Base-by-base conservation (phyloP, 1,140 invertebrate genomes). In the Copidosoma floridanum region DNA sequence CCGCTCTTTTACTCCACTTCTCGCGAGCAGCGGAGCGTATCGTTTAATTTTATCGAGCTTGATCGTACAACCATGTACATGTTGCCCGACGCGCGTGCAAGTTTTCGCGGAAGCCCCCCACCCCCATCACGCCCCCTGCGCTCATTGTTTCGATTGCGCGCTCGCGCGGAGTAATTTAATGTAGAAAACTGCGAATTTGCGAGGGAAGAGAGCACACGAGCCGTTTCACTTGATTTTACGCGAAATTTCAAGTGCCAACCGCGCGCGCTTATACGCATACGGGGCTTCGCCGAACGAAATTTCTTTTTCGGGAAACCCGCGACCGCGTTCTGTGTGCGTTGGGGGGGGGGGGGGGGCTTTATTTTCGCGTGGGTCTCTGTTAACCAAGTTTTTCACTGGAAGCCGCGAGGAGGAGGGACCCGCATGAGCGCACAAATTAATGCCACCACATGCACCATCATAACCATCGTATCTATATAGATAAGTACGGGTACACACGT, bases 51-150 rank as follows among this genome's bases (percentile, higher is more conserved):
- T 46, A 46, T 46, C 40, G 27, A 24, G 4, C 57, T 44, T 47
- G 44, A n/a, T n/a, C n/a, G n/a, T n/a, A n/a, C n/a, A n/a, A n/a
- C n/a, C n/a, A n/a, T n/a, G n/a, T n/a, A n/a, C 32, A 37, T 57
- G 48, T 48, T 37, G 55, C 37, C 23, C 44, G n/a, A n/a, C n/a
- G 44, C 44, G 23, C 44, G n/a, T n/a, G n/a, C n/a, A n/a, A n/a
- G n/a, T n/a, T n/a, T 52, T 59, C 57, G 48, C 16, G 40, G 57
- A 59, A 59, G 24, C n/a, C n/a, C n/a, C n/a, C n/a, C n/a, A n/a
- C n/a, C n/a, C n/a, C n/a, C n/a, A n/a, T n/a, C n/a, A n/a, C n/a
- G n/a, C n/a, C n/a, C n/a, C n/a, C n/a, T n/a, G 14, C 23, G 51
- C 44, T 52, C 48, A 52, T 59, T 59, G 48, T 44, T 50, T 52